Evolutionary conservation across 2,888 invertebrate genomes (phyloP), one percentile per base, ranked within the genome.

Genomic region (Cerceris ruficornis): DNA sequence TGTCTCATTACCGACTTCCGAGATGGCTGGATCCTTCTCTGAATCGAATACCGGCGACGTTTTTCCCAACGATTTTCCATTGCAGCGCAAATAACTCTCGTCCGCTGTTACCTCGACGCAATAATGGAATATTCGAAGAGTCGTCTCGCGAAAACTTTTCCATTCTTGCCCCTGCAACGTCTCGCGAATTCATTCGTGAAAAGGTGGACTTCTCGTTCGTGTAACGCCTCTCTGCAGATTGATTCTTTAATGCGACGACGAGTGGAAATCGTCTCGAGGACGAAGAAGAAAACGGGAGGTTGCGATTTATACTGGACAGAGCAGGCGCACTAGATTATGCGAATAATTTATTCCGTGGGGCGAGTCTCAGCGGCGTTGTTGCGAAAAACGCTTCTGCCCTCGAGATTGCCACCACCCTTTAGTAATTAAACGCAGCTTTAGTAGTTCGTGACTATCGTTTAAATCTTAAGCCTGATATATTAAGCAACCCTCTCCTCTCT

Each of bases 1-100:
- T 77, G 62, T 82, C 81, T 77, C 74, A 67, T 81, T 81, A 81
- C 61, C 39, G 54, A 50, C n/a, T 72, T 52, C 55, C 69, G 42
- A 13, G n/a, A 42, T n/a, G 6, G 9, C 28, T 28, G 4, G 28
- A 28, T 28, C 28, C 28, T 4, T 28, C 28, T 28, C 28, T 28
- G 28, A 28, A 28, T 28, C 28, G 28, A 28, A 28, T 28, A 28
- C 4, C 28, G 28, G 28, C 28, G 28, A 28, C 28, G 28, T 28
- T 28, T 28, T 28, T 28, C 28, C 28, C 28, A 28, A 28, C 28
- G 28, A 28, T 28, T 28, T 28, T 28, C 28, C 28, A 28, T 4
- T 2, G 28, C 28, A 28, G 1, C 28, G 4, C 28, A 4, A 28
- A 28, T 28, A 28, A 28, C 28, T 28, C 28, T 28, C 28, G 28